Percentiles rank a stretch among this genome's conserved stretches.
Conservation (phyloP, 2,888 invertebrate genomes). For the Tenodera sinensis region DNA sequence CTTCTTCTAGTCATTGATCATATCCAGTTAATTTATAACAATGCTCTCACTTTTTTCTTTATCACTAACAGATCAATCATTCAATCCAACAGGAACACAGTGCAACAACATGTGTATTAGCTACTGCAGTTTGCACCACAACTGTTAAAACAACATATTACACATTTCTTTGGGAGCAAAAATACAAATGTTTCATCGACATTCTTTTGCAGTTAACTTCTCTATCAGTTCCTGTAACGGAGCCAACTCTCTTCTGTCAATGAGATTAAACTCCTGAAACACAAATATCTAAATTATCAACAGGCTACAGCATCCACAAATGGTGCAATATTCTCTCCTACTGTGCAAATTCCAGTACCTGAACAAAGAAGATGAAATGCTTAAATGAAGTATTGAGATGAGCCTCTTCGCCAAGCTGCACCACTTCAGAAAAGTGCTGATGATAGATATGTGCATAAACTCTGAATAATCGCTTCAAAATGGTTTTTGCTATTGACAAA, state of each 20-base stretch:
- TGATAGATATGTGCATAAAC: conserved; percentile 99
- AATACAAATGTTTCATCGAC: conserved; percentile 58
- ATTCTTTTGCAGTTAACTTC: conserved; percentile 86
- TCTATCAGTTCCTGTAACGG: conserved; percentile 97
- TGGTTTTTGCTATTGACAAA: conserved; percentile 93
- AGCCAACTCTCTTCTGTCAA: conserved; percentile 93
- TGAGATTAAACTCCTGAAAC: conserved; percentile 92
- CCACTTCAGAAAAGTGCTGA: conserved; percentile 97
- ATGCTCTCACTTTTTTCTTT: conserved; percentile 2
- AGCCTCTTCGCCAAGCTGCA: conserved; percentile 96
- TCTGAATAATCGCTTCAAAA: conserved; percentile 94
- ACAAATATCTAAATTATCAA: conserved; percentile 39
- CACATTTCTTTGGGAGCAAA: not conserved
- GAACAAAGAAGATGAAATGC: conserved; percentile 97
- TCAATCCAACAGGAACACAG: not conserved
- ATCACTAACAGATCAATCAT: not conserved
- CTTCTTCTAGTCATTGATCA: not conserved
- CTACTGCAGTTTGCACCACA: conserved; percentile 6
- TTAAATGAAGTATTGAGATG: conserved; percentile 99
- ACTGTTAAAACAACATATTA: not conserved
- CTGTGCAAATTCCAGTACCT: conserved; percentile 50
- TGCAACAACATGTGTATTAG: not conserved
- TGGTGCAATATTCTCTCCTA: not conserved
- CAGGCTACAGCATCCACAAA: not conserved
- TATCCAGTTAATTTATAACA: not conserved